A percentile compares a stretch with the other conserved stretches of the same genome.
These are phyloP conservation scores for Lepus europaeus DNA, from an alignment of 2,113 vertebrate species.

Conservation along the genomic window DNA sequence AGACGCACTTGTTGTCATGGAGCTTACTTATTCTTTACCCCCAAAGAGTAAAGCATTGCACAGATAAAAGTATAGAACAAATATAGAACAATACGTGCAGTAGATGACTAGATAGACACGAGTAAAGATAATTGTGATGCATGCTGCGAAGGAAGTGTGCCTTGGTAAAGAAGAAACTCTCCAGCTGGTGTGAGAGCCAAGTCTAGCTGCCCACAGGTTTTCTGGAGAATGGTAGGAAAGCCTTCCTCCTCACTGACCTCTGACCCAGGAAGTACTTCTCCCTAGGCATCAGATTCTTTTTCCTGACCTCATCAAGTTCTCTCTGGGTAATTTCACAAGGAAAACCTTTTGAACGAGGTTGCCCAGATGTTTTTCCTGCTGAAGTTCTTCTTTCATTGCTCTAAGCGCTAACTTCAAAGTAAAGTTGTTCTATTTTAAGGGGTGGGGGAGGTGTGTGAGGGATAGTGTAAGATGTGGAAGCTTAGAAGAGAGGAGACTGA, in stretches of 20 bases:
- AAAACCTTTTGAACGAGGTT: neutral
- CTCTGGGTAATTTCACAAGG: neutral
- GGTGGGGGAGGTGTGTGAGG: neutral
- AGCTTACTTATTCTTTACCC: neutral
- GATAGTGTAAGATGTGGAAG: neutral
- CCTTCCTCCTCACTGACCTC: neutral
- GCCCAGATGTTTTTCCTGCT: neutral
- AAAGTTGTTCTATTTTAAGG: neutral
- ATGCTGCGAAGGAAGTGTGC: neutral
- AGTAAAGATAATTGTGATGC: neutral
- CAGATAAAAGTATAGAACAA: neutral
- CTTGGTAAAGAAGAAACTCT: neutral
- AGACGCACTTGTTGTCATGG: neutral
- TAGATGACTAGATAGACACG: neutral
- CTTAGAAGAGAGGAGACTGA: neutral
- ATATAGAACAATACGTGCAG: neutral
- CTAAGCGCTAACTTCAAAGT: neutral
- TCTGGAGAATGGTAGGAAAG: neutral
- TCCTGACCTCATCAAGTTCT: neutral
- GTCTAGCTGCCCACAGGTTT: neutral
- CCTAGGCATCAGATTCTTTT: neutral
- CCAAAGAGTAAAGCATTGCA: neutral
- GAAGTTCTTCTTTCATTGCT: neutral
- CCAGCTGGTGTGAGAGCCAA: neutral
- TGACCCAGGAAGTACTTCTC: conserved; percentile 2